phyloP scores from a whole-genome alignment of 2,113 vertebrate genomes.

The Rousettus leschenaultii region DNA sequence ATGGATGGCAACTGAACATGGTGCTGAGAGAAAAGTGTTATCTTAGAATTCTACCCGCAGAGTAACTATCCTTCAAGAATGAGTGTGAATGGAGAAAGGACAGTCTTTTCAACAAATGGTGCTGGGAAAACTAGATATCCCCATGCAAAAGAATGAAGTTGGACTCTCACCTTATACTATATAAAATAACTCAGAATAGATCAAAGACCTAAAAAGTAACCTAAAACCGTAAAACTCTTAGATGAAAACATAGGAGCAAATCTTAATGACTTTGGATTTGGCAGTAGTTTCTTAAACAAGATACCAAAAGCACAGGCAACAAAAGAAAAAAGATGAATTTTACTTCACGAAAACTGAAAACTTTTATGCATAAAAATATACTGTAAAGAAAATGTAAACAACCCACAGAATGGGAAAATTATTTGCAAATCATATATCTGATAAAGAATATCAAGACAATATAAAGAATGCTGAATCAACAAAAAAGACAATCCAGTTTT shows the following conservation, averaged over 20 bases:
- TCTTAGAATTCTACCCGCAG: neutral
- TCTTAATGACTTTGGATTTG: neutral
- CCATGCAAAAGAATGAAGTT: neutral
- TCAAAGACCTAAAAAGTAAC: neutral
- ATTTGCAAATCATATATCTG: neutral
- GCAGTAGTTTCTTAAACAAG: neutral
- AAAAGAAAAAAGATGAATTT: neutral
- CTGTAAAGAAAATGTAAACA: neutral
- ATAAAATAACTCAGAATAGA: neutral
- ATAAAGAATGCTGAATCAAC: neutral
- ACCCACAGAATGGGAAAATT: neutral
- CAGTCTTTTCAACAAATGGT: neutral
- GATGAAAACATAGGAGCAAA: neutral
- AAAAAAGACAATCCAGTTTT: neutral
- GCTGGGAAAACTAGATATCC: neutral
- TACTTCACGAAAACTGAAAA: neutral
- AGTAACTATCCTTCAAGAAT: neutral
- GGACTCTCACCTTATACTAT: neutral
- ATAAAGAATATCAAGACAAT: neutral
- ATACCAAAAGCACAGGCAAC: neutral
- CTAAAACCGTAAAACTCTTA: neutral
- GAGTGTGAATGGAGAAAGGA: neutral
- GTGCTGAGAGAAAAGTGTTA: neutral
- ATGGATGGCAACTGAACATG: neutral
- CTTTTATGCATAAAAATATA: neutral